phyloP scores from a whole-genome alignment of 2,888 invertebrate genomes.

The Drosophila meridionalis region DNA sequence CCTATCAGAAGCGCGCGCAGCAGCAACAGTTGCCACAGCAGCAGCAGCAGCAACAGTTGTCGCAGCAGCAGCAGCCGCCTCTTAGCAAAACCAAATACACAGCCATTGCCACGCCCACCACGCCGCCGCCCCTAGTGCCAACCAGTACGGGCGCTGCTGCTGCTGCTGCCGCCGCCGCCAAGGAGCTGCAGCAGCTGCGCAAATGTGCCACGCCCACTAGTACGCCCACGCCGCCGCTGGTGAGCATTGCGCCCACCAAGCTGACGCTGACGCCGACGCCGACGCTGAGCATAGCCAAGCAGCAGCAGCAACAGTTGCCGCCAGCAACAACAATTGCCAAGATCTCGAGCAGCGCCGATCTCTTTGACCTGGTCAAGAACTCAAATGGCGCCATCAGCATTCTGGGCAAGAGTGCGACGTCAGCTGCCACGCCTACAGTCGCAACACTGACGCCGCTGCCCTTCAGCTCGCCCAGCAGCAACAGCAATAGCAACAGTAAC shows the following conservation, averaged over 20 bases:
- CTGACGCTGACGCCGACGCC: slow-evolving; percentile 62
- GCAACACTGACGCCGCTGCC: slow-evolving; percentile 51
- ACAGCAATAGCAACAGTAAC: slow-evolving; percentile 37
- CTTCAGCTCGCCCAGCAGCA: slow-evolving; percentile 64
- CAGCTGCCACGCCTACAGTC: neutral
- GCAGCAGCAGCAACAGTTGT: slow-evolving; percentile 25
- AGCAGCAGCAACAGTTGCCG: slow-evolving; percentile 8
- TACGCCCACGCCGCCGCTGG: slow-evolving; percentile 79
- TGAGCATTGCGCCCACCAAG: slow-evolving; percentile 77
- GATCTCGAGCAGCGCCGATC: slow-evolving; percentile 72
- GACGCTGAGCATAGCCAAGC: slow-evolving; percentile 57
- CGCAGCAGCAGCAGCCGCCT: slow-evolving; percentile 35
- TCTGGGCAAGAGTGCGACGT: slow-evolving; percentile 41
- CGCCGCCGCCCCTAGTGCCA: slow-evolving; percentile 81
- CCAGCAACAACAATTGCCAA: slow-evolving; percentile 32
- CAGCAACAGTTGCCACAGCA: slow-evolving; percentile 22
- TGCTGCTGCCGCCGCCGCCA: slow-evolving; percentile 36
- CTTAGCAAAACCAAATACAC: slow-evolving; percentile 64
- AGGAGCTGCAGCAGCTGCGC: slow-evolving; percentile 62
- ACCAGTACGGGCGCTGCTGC: slow-evolving; percentile 59
- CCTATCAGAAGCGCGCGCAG: slow-evolving; percentile 77
- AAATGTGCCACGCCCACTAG: slow-evolving; percentile 47
- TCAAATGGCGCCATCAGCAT: slow-evolving; percentile 81
- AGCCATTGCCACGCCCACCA: slow-evolving; percentile 81
- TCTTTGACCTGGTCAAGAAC: slow-evolving; percentile 83